A percentile compares a stretch with the other conserved stretches of the same genome.
These are phyloP conservation scores for Tipula vernalis DNA, from an alignment of 2,888 invertebrate species.

Conservation along the genomic window DNA sequence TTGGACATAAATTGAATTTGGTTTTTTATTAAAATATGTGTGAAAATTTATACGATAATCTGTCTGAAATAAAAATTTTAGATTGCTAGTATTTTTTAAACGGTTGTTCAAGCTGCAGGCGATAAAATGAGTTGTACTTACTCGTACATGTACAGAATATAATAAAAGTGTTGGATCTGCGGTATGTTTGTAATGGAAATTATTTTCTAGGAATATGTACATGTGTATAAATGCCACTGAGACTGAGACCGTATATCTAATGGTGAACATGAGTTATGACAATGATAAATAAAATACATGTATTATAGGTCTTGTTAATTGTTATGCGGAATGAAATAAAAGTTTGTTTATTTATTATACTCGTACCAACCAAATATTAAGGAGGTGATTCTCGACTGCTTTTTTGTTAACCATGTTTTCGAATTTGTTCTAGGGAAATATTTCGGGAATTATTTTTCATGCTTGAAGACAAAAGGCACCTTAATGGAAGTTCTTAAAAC, in stretches of 20 bases:
- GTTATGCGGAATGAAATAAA: no score
- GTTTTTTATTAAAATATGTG: background rate
- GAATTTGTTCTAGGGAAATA: no score
- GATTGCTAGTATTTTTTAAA: background rate
- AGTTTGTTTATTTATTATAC: no score
- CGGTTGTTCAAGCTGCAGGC: background rate
- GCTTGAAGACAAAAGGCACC: no score
- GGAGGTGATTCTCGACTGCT: no score
- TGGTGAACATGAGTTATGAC: background rate
- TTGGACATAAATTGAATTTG: background rate
- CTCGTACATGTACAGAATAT: background rate
- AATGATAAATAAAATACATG: no score
- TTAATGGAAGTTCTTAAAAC: no score
- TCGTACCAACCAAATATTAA: no score
- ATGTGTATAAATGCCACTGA: background rate
- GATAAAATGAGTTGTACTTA: background rate
- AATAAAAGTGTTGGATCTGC: background rate
- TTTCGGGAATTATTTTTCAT: no score
- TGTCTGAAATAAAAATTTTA: background rate
- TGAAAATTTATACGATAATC: background rate
- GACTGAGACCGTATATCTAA: background rate
- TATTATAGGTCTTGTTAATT: no score
- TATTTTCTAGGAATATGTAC: background rate
- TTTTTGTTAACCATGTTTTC: no score
- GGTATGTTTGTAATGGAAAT: background rate